Conservation (phyloP, 2,888 invertebrate species). For the Hydrotaea cyrtoneurina region DNA sequence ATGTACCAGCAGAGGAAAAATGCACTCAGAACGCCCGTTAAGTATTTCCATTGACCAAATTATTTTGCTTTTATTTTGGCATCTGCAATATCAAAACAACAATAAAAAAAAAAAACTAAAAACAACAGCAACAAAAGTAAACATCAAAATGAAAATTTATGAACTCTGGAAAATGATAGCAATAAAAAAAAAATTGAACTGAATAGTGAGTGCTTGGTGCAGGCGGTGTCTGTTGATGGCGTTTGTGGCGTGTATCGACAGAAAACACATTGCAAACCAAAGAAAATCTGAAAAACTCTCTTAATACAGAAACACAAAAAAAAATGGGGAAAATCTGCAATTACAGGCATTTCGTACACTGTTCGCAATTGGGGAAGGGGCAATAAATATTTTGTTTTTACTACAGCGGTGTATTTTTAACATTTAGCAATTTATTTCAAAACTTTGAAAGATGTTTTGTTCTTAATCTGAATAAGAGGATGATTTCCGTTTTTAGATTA, state of each 20-base stretch:
- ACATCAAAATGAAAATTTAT: constrained; percentile 52
- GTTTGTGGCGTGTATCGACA: constrained; percentile 39
- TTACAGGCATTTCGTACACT: no score
- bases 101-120: constrained; percentile 36
- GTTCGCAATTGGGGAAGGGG: no score
- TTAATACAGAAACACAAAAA: background rate
- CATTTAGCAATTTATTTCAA: no score
- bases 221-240: background rate
- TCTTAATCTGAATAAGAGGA: no score
- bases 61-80: constrained; percentile 23
- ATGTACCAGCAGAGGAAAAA: constrained; percentile 5
- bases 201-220: constrained; percentile 21
- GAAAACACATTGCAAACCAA: constrained; percentile 45
- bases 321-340: background rate
- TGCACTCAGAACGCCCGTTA: constrained; percentile 22
- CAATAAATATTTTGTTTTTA: background rate
- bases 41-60: constrained; percentile 54
- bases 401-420: no score
- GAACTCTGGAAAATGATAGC: constrained; percentile 52
- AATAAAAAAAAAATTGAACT: constrained; percentile 32
- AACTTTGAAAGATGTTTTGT: no score
- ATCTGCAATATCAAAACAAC: constrained; percentile 56
- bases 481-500: no score
- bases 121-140: constrained; percentile 27
- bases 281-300: background rate